Percentiles rank a stretch among this genome's conserved stretches.
Conservation (phyloP, 2,797 vertebrate species). For the Pipistrellus nathusii region DNA sequence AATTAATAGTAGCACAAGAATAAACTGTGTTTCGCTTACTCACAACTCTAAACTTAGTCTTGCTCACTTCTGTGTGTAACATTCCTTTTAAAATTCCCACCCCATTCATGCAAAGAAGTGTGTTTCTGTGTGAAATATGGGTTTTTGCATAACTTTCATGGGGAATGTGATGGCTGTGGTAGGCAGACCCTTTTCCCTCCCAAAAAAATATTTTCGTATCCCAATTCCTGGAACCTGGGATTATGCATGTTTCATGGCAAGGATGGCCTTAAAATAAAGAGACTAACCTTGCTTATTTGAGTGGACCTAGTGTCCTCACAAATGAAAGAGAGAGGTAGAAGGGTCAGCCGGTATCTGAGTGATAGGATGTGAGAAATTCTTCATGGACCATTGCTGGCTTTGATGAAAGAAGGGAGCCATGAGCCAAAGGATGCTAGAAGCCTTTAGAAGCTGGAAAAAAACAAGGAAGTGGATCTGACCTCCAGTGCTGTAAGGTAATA, state of each 20-base stretch:
- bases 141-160: slow-evolving; percentile 33
- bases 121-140: neutral
- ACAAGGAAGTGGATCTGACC: neutral
- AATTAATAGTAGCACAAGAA: too few relatives aligned
- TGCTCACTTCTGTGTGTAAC: too few relatives aligned
- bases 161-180: neutral
- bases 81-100: neutral
- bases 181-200: neutral
- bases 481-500: neutral
- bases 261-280: neutral
- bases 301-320: neutral
- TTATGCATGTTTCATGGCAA: neutral
- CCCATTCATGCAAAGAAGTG: neutral
- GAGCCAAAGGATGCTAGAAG: neutral
- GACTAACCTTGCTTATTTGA: neutral
- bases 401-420: neutral
- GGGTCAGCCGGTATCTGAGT: neutral
- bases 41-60: too few relatives aligned
- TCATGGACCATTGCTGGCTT: neutral
- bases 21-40: too few relatives aligned
- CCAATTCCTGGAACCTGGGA: neutral
- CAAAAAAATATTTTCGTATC: neutral
- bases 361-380: neutral
- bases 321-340: neutral
- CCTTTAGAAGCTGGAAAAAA: neutral